Percentiles rank a stretch among this genome's conserved stretches.
Evolutionary conservation across 2,113 vertebrate species (phyloP).

Genomic region (Megatriorchis doriae): DNA sequence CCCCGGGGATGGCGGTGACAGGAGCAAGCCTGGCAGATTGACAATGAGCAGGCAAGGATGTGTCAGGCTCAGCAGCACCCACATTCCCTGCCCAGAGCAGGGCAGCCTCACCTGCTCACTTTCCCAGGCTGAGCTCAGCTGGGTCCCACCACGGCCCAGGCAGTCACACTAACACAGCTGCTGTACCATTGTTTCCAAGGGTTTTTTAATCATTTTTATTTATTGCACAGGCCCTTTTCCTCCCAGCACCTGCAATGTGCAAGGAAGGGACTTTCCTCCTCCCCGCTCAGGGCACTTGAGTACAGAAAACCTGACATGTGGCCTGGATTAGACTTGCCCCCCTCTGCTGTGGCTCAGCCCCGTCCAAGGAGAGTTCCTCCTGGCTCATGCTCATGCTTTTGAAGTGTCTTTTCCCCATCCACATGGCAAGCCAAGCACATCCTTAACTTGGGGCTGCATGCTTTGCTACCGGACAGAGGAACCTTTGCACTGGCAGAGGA

Average conservation of each 20-base stretch:
- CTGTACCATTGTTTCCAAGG: not conserved
- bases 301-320: not conserved
- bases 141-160: not conserved
- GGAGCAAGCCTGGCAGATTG: not conserved
- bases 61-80: not conserved
- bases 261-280: not conserved
- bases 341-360: not conserved
- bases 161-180: not conserved
- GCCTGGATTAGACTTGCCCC: no score
- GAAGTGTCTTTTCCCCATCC: not conserved
- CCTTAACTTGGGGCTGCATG: not conserved
- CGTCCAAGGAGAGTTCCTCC: no score
- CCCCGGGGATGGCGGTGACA: not conserved
- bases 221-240: not conserved
- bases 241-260: not conserved
- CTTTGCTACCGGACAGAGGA: not conserved
- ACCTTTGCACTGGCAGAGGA: not conserved
- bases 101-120: not conserved
- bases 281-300: not conserved
- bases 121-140: not conserved
- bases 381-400: not conserved
- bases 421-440: not conserved
- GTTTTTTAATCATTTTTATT: not conserved
- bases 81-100: fast-evolving
- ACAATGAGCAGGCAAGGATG: fast-evolving